Conservation (phyloP, 1,140 invertebrate species). For the Drosophila pruinosa region DNA sequence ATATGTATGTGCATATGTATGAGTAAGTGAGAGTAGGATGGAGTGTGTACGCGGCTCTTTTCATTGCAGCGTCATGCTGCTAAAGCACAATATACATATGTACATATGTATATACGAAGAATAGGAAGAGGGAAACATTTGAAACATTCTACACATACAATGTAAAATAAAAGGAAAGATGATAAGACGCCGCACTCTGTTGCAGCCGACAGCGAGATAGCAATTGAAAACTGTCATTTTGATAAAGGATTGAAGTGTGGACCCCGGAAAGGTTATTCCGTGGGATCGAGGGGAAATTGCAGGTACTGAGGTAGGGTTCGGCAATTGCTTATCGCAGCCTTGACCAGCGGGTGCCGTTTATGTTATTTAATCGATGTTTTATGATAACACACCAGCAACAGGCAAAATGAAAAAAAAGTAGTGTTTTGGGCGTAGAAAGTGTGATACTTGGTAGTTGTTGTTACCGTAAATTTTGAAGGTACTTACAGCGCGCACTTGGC, state of each 20-base stretch:
- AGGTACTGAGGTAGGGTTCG: slow-evolving; percentile 3
- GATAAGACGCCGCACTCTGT: background rate
- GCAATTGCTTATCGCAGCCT: slow-evolving; percentile 43
- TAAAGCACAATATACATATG: slow-evolving; percentile 11
- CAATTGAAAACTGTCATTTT: background rate
- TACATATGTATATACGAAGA: background rate
- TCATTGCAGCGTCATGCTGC: slow-evolving; percentile 34
- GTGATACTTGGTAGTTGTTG: background rate
- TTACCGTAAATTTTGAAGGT: slow-evolving; percentile 3
- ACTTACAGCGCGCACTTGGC: slow-evolving; percentile 97
- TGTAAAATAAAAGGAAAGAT: background rate
- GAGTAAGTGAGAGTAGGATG: background rate
- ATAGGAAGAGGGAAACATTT: background rate
- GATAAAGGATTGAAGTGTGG: slow-evolving; percentile 9
- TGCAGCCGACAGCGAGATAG: background rate
- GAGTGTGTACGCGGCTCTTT: background rate
- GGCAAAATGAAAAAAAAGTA: background rate
- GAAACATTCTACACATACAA: background rate
- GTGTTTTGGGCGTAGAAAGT: background rate
- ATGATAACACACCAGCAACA: slow-evolving; percentile 17
- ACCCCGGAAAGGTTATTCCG: background rate
- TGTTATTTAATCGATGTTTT: slow-evolving; percentile 30
- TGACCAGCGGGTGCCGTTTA: slow-evolving; percentile 35
- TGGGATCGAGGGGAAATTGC: background rate
- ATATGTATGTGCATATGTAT: no score